Evolutionary conservation across 2,113 vertebrate genomes (phyloP).

Genomic region (Callaeas wilsoni): DNA sequence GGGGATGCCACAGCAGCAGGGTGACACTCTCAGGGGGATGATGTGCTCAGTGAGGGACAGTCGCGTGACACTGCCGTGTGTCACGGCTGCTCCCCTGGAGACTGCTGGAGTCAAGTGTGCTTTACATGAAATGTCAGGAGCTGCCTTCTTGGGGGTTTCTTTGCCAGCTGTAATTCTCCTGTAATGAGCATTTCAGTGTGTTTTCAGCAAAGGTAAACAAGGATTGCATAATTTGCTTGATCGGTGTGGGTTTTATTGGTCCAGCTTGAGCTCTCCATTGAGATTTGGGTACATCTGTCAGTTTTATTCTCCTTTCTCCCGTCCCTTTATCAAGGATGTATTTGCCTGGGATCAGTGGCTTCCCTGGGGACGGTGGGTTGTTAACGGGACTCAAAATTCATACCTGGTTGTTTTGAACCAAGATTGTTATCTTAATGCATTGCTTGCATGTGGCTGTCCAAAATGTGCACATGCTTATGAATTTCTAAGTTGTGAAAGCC

Average conservation of each 20-base stretch:
- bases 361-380: not conserved
- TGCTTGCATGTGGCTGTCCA: not conserved
- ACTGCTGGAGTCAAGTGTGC: not conserved
- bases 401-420: not conserved
- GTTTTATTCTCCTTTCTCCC: not conserved
- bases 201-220: not conserved
- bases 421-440: not conserved
- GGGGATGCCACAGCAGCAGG: not conserved
- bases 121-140: not conserved
- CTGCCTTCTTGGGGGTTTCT: not conserved
- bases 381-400: not conserved
- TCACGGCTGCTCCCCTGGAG: rapidly evolving
- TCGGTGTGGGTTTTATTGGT: not conserved
- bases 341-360: not conserved
- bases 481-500: not conserved
- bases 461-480: not conserved
- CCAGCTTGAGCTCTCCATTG: not conserved
- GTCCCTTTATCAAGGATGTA: not conserved
- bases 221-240: not conserved
- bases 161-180: not conserved
- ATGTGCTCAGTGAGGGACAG: not conserved
- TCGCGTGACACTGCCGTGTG: rapidly evolving
- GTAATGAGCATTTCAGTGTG: not conserved
- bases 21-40: rapidly evolving
- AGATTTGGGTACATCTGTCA: not conserved